Evolutionary conservation across 2,113 vertebrate genomes (phyloP).

Genomic region (Aphyosemion australe): DNA sequence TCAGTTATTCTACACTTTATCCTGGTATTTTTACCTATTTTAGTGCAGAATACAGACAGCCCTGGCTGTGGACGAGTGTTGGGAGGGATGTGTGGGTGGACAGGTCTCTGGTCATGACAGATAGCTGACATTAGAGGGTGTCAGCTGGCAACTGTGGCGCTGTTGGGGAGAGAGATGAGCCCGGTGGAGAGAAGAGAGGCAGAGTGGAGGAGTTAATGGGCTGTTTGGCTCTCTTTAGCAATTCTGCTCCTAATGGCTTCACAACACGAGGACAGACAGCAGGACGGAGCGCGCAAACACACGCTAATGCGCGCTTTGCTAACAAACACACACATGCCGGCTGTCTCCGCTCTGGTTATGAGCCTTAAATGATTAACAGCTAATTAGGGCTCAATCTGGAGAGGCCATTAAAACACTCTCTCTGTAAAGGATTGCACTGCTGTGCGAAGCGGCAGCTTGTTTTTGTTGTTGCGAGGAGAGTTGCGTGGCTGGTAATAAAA

Average conservation of each 20-base stretch:
- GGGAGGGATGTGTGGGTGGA: constrained; percentile 66
- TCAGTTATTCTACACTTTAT: neutral
- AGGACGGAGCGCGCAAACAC: constrained; percentile 64
- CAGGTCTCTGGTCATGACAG: constrained; percentile 77
- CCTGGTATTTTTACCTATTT: neutral
- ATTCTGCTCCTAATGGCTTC: constrained; percentile 78
- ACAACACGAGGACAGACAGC: constrained; percentile 67
- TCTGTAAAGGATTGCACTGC: constrained; percentile 70
- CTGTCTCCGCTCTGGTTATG: constrained; percentile 77
- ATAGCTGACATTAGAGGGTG: constrained; percentile 87
- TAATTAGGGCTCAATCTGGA: constrained; percentile 84
- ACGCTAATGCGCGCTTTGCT: constrained; percentile 36
- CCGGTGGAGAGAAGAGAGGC: constrained; percentile 64
- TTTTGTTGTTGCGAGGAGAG: constrained; percentile 58
- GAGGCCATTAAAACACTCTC: constrained; percentile 75
- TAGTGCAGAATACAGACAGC: constrained; percentile 4
- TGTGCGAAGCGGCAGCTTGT: constrained; percentile 64
- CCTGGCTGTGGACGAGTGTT: constrained; percentile 18
- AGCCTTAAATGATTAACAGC: constrained; percentile 83
- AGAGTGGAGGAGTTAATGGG: constrained; percentile 78
- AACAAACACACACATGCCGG: constrained; percentile 59
- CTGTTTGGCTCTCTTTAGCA: constrained; percentile 77
- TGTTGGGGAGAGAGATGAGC: constrained; percentile 80
- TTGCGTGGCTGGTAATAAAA: constrained; percentile 24
- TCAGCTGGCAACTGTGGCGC: constrained; percentile 83